These are phyloP conservation scores for Pterostichus madidus DNA, from an alignment of 2,888 invertebrate species.

Conservation along the genomic window DNA sequence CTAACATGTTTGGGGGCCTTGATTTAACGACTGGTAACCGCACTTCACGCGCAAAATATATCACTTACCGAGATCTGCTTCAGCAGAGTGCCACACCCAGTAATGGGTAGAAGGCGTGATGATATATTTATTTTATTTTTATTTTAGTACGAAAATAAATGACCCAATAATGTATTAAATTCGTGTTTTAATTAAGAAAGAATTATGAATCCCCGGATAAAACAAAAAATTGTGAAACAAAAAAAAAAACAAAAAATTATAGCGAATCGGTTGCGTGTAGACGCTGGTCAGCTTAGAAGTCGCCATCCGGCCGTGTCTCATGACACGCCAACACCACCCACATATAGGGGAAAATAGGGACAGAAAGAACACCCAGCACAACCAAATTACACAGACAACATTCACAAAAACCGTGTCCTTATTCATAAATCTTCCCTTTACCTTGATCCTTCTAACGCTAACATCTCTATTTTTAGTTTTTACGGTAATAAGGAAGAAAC, in stretches of 20 bases:
- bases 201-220: neutral
- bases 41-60: no score
- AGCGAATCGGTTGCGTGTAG: slow-evolving; percentile 48
- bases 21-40: no score
- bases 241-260: slow-evolving; percentile 23
- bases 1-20: no score
- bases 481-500: no score
- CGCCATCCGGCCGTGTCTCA: slow-evolving; percentile 43
- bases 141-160: no score
- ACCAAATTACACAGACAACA: slow-evolving; percentile 16
- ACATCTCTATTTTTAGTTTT: neutral
- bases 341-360: slow-evolving; percentile 1
- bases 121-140: no score
- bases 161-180: neutral
- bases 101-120: no score
- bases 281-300: slow-evolving; percentile 6
- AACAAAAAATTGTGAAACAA: neutral
- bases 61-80: no score
- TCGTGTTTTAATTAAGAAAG: slow-evolving; percentile 27
- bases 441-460: neutral
- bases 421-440: slow-evolving; percentile 8
- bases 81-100: no score
- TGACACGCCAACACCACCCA: slow-evolving; percentile 20
- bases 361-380: neutral
- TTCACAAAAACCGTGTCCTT: neutral